phyloP scores from a whole-genome alignment of 2,888 invertebrate genomes.

The Temnothorax ravouxi region DNA sequence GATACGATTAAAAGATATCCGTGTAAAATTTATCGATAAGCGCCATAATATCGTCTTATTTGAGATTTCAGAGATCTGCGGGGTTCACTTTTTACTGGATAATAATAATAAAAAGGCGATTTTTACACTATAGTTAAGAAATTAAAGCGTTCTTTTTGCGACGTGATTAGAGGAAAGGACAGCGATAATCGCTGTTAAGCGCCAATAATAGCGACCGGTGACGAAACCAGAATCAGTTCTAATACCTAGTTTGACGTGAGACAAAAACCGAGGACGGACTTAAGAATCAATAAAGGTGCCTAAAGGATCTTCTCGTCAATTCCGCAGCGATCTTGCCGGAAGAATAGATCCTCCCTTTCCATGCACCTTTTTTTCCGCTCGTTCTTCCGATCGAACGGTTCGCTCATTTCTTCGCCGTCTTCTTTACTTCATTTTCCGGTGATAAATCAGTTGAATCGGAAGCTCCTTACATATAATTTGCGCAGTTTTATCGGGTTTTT shows the following conservation, averaged over 20 bases:
- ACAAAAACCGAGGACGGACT: slow-evolving; percentile 59
- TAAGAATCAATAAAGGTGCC: slow-evolving; percentile 64
- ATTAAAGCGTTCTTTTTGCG: slow-evolving; percentile 43
- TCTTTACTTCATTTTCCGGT: slow-evolving; percentile 7
- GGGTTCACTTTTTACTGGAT: slow-evolving; percentile 26
- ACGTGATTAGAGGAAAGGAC: slow-evolving; percentile 55
- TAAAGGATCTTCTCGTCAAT: slow-evolving; percentile 48
- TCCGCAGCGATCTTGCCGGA: slow-evolving; percentile 58
- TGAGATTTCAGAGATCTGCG: not conserved
- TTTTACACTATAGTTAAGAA: slow-evolving; percentile 62
- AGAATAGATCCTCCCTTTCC: slow-evolving; percentile 45
- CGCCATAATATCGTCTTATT: not conserved
- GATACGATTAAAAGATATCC: not conserved
- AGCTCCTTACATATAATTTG: slow-evolving; percentile 4
- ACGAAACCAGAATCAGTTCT: slow-evolving; percentile 71
- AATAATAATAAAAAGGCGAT: slow-evolving; percentile 6
- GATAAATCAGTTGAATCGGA: slow-evolving; percentile 20
- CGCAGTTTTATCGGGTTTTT: not conserved
- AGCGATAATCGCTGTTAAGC: slow-evolving; percentile 66
- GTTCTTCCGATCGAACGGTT: slow-evolving; percentile 10
- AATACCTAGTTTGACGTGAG: slow-evolving; percentile 65
- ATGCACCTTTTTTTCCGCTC: slow-evolving; percentile 17
- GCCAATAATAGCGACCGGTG: slow-evolving; percentile 57
- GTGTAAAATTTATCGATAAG: not conserved
- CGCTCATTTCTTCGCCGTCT: not conserved